A percentile compares a stretch with the other conserved stretches of the same genome.
Conservation (phyloP, 35 echinoderm and acorn worm genomes). For the Acanthaster planci region DNA sequence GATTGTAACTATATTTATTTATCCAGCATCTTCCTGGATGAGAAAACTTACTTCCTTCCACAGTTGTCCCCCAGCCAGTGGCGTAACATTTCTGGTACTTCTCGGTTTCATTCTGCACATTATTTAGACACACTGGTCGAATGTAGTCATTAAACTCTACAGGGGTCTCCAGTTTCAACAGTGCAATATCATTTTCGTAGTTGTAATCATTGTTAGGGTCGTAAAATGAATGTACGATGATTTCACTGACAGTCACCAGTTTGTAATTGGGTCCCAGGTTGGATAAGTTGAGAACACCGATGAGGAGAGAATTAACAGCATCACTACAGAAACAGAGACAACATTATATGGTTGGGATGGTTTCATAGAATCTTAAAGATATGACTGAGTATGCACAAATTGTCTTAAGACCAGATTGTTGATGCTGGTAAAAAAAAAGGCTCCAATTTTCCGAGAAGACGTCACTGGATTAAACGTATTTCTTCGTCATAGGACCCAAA, state of each 20-base stretch:
- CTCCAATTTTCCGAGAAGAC: too few species aligned
- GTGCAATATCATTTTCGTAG: not conserved
- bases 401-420: too few species aligned
- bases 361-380: not conserved
- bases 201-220: not conserved
- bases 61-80: conserved; percentile 7
- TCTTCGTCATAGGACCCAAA: too few species aligned
- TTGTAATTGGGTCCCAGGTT: not conserved
- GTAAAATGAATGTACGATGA: conserved; percentile 7
- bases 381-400: not conserved
- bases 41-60: conserved; percentile 1
- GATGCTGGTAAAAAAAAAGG: too few species aligned
- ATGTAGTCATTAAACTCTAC: conserved; percentile 14
- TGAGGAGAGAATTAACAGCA: not conserved
- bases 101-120: not conserved
- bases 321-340: not conserved
- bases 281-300: not conserved
- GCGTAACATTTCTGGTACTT: conserved; percentile 29
- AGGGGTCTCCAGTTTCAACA: conserved; percentile 3
- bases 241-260: not conserved
- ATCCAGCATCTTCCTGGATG: too few species aligned
- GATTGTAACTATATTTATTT: too few species aligned
- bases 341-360: not conserved
- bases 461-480: too few species aligned
- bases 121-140: conserved; percentile 13